A percentile compares a stretch with the other conserved stretches of the same genome.
phyloP scores from a whole-genome alignment of 2,797 vertebrate genomes.

The Tolypeutes matacus region DNA sequence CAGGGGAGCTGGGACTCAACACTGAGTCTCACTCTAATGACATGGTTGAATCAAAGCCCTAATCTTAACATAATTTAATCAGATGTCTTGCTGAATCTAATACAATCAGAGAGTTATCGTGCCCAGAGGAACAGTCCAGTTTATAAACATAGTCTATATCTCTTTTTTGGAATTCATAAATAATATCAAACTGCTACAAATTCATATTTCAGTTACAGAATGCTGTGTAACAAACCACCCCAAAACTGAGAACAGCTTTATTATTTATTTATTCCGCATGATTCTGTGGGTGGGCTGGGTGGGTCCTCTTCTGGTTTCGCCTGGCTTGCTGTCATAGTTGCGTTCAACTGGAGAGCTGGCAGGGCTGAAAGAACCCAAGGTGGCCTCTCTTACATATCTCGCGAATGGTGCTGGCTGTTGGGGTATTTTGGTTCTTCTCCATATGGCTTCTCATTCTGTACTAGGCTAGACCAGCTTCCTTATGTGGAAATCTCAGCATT shows the following conservation, averaged over 20 bases:
- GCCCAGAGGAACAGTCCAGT: too few relatives aligned
- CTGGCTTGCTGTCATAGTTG: not conserved
- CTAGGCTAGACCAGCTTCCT: not conserved
- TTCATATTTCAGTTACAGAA: not conserved
- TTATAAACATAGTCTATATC: too few relatives aligned
- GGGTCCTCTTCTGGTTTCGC: conserved; percentile 26
- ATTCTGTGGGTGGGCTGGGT: not conserved
- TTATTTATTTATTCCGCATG: not conserved
- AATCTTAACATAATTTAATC: too few relatives aligned
- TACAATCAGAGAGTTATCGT: too few relatives aligned
- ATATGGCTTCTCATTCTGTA: not conserved
- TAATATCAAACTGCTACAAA: not conserved
- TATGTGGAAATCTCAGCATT: not conserved
- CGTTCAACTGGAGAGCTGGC: not conserved
- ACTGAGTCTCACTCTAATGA: too few relatives aligned
- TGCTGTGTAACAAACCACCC: not conserved
- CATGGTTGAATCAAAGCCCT: too few relatives aligned
- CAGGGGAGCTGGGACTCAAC: too few relatives aligned
- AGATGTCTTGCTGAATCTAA: too few relatives aligned
- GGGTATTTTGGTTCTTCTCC: not conserved
- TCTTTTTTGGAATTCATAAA: too few relatives aligned
- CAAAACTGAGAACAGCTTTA: not conserved
- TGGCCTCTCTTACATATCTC: not conserved
- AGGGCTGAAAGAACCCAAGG: not conserved
- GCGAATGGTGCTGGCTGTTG: not conserved